Evolutionary conservation across 2,888 invertebrate genomes (phyloP).

Genomic region (Latheticus oryzae): DNA sequence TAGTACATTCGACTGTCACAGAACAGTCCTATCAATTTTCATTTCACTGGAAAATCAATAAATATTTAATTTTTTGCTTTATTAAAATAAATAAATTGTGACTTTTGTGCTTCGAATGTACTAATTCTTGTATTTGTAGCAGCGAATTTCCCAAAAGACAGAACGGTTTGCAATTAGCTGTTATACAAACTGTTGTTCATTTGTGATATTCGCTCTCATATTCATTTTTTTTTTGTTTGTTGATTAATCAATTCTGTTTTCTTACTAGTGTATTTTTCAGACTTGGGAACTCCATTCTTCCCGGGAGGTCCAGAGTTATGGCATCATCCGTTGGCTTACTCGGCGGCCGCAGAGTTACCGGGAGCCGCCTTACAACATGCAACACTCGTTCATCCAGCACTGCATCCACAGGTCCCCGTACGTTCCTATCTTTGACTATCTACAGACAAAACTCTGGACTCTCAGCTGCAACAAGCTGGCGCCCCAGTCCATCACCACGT

Average conservation of each 20-base stretch:
- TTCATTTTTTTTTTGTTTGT: constrained; percentile 33
- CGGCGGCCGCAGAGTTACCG: constrained; percentile 81
- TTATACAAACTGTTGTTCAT: no score
- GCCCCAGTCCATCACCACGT: constrained; percentile 71
- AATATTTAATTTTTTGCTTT: neutral
- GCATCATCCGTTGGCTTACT: constrained; percentile 90
- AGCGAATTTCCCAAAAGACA: neutral
- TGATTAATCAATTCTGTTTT: constrained; percentile 35
- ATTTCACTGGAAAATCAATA: neutral
- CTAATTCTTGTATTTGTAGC: neutral
- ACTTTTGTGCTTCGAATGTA: constrained; percentile 1
- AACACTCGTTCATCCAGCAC: constrained; percentile 94
- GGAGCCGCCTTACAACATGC: constrained; percentile 85
- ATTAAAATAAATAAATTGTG: neutral
- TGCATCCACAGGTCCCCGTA: constrained; percentile 97
- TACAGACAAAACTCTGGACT: constrained; percentile 80
- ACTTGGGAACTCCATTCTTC: constrained; percentile 96
- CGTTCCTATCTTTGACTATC: constrained; percentile 98
- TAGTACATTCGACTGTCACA: constrained; percentile 33
- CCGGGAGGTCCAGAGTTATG: constrained; percentile 94
- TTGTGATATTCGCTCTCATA: no score
- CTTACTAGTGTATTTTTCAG: constrained; percentile 69
- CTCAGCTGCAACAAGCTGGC: constrained; percentile 65
- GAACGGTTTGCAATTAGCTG: no score
- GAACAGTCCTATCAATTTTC: neutral